Percentiles rank a stretch among this genome's conserved stretches.
Evolutionary conservation across 2,888 invertebrate species (phyloP).

Genomic region (Rhamnusium bicolor): DNA sequence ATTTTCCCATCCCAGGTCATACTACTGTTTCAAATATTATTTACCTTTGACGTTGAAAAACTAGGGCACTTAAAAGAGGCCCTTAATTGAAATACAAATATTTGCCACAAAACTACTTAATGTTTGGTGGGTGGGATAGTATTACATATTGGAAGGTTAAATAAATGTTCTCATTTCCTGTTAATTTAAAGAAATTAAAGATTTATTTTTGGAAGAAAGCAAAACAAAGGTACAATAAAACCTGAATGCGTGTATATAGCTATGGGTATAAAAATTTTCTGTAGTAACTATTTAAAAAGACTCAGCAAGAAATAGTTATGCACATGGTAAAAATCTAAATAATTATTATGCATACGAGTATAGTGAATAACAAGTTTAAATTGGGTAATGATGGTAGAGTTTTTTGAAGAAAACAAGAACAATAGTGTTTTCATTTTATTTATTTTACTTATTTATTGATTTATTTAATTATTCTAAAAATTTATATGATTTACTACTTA

Average conservation of each 20-base stretch:
- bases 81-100: conserved; percentile 49
- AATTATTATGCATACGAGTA: too few relatives aligned
- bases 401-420: too few relatives aligned
- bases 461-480: too few relatives aligned
- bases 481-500: too few relatives aligned
- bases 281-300: too few relatives aligned
- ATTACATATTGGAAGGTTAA: conserved; percentile 38
- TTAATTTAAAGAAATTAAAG: neutral
- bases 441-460: too few relatives aligned
- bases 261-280: too few relatives aligned
- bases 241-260: neutral
- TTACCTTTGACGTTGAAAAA: conserved; percentile 41
- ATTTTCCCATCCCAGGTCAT: conserved; percentile 32
- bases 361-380: too few relatives aligned
- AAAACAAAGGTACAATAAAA: neutral
- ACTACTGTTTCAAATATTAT: conserved; percentile 35
- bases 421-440: too few relatives aligned
- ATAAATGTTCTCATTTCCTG: conserved; percentile 38
- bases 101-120: conserved; percentile 43
- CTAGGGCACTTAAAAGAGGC: conserved; percentile 46
- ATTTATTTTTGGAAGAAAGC: neutral
- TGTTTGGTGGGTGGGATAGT: conserved; percentile 37
- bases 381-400: too few relatives aligned
- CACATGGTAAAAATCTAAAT: too few relatives aligned
- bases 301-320: too few relatives aligned